A percentile compares a stretch with the other conserved stretches of the same genome.
phyloP scores from a whole-genome alignment of 1,140 invertebrate genomes.

The Pachyrhynchus sulphureomaculatus region DNA sequence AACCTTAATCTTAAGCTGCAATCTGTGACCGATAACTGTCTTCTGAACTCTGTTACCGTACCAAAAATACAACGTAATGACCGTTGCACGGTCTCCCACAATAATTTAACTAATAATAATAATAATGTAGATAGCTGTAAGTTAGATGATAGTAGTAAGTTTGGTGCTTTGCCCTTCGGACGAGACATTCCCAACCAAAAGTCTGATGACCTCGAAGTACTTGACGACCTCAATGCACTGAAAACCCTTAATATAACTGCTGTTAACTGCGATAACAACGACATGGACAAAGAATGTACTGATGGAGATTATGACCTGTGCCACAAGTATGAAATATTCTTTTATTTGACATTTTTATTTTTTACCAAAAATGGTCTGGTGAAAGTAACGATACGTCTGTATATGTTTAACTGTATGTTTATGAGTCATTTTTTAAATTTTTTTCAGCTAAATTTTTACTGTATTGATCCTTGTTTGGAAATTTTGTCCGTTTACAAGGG shows the following conservation, averaged over 20 bases:
- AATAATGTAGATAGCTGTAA: conserved; percentile 42
- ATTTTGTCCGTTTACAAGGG: too few species aligned
- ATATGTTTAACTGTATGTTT: too few species aligned
- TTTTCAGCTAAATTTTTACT: too few species aligned
- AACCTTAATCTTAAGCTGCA: conserved; percentile 64
- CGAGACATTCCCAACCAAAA: conserved; percentile 63
- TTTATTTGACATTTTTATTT: neutral
- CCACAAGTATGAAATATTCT: conserved; percentile 26
- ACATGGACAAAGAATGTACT: conserved; percentile 27
- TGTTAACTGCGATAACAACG: conserved; percentile 40
- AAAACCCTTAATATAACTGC: conserved; percentile 37
- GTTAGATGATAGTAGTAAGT: conserved; percentile 47
- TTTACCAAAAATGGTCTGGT: neutral
- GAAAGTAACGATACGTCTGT: too few species aligned
- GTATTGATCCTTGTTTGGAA: neutral
- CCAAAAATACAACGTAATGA: conserved; percentile 64
- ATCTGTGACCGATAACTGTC: conserved; percentile 67
- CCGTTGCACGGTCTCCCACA: conserved; percentile 57
- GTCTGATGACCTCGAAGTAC: conserved; percentile 51
- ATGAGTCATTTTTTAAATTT: too few species aligned
- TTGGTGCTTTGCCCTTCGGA: conserved; percentile 57
- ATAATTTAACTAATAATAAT: conserved; percentile 41
- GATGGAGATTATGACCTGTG: conserved; percentile 14
- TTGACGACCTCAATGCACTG: conserved; percentile 40
- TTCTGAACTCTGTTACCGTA: conserved; percentile 67